These are phyloP conservation scores for Dallia pectoralis DNA, from an alignment of 2,797 vertebrate species.

Conservation along the genomic window DNA sequence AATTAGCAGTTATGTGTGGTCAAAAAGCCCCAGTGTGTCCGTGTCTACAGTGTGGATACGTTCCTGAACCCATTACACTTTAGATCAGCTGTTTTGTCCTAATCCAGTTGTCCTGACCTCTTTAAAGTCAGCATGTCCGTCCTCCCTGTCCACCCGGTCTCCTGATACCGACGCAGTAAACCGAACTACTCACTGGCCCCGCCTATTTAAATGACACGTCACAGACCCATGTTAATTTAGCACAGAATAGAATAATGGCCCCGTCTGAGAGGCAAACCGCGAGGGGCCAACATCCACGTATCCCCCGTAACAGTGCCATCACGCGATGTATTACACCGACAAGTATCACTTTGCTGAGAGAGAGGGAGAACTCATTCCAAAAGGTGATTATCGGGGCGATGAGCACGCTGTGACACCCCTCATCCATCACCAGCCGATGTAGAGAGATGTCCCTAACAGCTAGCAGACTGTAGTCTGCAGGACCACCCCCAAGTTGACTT, in stretches of 20 bases:
- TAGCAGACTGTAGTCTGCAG: not conserved
- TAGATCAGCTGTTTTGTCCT: conserved; percentile 27
- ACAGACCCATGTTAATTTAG: not conserved
- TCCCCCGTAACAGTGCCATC: conserved; percentile 18
- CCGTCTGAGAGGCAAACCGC: conserved; percentile 10
- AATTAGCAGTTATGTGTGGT: conserved; percentile 29
- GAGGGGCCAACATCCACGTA: conserved; percentile 21
- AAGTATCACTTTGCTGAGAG: conserved; percentile 19
- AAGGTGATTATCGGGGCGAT: conserved; percentile 25
- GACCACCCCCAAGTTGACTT: not conserved
- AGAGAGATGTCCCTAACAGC: conserved; percentile 4
- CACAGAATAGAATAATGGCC: not conserved
- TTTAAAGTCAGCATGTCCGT: not conserved
- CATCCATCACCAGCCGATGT: conserved; percentile 6
- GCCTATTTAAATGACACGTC: not conserved
- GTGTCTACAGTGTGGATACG: conserved; percentile 24
- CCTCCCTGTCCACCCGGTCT: too few relatives aligned
- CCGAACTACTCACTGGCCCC: not conserved
- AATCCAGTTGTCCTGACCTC: not conserved
- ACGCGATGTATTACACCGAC: conserved; percentile 11
- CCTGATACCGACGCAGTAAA: not conserved
- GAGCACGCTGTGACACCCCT: not conserved
- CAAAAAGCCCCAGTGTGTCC: conserved; percentile 17
- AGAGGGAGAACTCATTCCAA: conserved; percentile 17
- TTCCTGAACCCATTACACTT: conserved; percentile 31